Conservation (phyloP, 2,797 vertebrate genomes). For the Coranthus polyacanthus region DNA sequence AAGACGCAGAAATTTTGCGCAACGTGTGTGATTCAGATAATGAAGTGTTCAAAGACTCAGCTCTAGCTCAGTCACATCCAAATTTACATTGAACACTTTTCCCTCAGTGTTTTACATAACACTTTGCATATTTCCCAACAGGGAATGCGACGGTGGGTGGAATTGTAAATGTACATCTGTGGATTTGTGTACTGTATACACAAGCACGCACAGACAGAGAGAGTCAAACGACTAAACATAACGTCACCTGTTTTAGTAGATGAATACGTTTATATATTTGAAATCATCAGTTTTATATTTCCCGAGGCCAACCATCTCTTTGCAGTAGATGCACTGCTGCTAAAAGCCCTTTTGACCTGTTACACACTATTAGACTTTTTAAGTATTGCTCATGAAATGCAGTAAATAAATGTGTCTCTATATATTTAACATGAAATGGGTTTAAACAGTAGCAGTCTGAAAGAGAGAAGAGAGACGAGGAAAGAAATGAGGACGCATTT, state of each 20-base stretch:
- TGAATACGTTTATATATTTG: too few relatives aligned
- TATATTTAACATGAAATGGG: too few relatives aligned
- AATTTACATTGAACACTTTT: conserved; percentile 21
- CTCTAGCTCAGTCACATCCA: not conserved
- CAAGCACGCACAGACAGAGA: not conserved
- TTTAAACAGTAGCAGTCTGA: too few relatives aligned
- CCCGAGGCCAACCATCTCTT: too few relatives aligned
- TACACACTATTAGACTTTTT: too few relatives aligned
- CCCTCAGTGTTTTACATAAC: conserved; percentile 57
- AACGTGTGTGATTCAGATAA: not conserved
- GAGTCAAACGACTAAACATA: not conserved
- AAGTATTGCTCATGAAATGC: too few relatives aligned
- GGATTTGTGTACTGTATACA: conserved; percentile 45
- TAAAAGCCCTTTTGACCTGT: too few relatives aligned
- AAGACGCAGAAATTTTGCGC: conserved; percentile 20
- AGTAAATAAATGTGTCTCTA: too few relatives aligned
- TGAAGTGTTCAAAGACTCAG: conserved; percentile 13
- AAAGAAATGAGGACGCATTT: not conserved
- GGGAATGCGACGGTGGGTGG: conserved; percentile 52
- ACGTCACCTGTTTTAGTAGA: not conserved
- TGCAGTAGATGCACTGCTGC: too few relatives aligned
- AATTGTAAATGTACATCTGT: conserved; percentile 63
- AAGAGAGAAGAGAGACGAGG: too few relatives aligned
- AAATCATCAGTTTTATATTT: too few relatives aligned
- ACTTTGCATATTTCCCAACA: conserved; percentile 66